These are phyloP conservation scores for Desoria tigrina DNA, from an alignment of 2,888 invertebrate species.

Conservation along the genomic window DNA sequence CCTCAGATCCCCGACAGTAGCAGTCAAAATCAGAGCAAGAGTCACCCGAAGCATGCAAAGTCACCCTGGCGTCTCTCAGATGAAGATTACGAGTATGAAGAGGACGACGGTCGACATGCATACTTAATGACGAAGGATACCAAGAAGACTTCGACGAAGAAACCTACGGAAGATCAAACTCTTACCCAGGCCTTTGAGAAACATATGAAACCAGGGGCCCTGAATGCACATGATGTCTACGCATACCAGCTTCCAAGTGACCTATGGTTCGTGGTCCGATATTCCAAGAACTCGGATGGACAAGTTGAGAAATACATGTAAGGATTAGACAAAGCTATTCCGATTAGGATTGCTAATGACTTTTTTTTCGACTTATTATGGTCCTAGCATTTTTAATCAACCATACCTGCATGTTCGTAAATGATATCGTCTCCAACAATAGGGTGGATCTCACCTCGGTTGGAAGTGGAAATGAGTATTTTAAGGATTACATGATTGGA, in stretches of 20 bases:
- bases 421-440: too few species aligned
- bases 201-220: conserved; percentile 45
- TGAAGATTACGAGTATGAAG: conserved; percentile 39
- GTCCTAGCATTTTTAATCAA: too few species aligned
- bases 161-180: conserved; percentile 49
- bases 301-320: conserved; percentile 53
- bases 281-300: conserved; percentile 48
- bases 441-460: too few species aligned
- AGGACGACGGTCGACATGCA: conserved; percentile 50
- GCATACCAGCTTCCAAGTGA: conserved; percentile 52
- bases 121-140: conserved; percentile 51
- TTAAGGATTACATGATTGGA: too few species aligned
- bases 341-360: too few species aligned
- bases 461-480: too few species aligned
- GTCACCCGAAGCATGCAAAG: conserved; percentile 31
- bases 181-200: conserved; percentile 51
- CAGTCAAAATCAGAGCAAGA: conserved; percentile 23
- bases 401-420: too few species aligned
- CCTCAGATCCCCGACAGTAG: conserved; percentile 26
- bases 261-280: conserved; percentile 53
- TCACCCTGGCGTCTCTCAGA: conserved; percentile 13
- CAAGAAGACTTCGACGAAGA: conserved; percentile 31
- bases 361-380: not conserved
- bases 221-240: conserved; percentile 51
- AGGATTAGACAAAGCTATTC: too few species aligned